Evolutionary conservation across 64 coral and sea anemone genomes (phyloP), one percentile per base, ranked within the genome.

Genomic region (Platygyra sinensis): DNA sequence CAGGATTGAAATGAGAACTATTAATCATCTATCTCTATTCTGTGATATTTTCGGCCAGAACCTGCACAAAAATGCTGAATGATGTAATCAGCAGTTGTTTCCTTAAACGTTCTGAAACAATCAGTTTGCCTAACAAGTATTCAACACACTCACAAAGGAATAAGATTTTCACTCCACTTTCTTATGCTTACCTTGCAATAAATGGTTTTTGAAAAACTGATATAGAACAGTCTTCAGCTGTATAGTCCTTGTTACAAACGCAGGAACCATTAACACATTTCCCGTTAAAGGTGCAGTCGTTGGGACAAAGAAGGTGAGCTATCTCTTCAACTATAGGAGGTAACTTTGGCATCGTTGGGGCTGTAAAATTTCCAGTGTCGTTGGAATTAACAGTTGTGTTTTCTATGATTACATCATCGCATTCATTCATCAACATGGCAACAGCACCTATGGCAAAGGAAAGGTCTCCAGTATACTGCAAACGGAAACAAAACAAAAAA

Each of bases 201-300:
- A 15, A 22, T 52, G 90, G 90, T 39, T 30, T 30, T 14, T 74
- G 36, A 39, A 78, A 65, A 1, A 71, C 36, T 10, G 36, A 61
- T 75, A 92, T 77, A 9, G 90, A 92, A 29, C 90, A 92, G 39
- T 92, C 90, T 18, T 74, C 60, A 32, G 80, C 62, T 8, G 90
- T 92, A 39, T 55, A 92, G 15, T 75, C 90, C 62, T 92, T 69
- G 6, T 92, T 61, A 71, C 90, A 92, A 51, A 86, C 28, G 32
- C 90, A 92, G 0, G 90, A 86, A 36, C 90, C 75, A 17, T 92
- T 86, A 65, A 77, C 74, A 60, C 90, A 92, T 74, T 92, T 86
- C 1, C 90, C 90, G 13, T 86, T 67, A 52, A 57, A 62, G 11
- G 54, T 63, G 42, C 90, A 92, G 39, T 92, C 90, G n/a, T 78